Base-by-base conservation (phyloP, 2,888 invertebrate species). In the Napeogenes inachia region DNA sequence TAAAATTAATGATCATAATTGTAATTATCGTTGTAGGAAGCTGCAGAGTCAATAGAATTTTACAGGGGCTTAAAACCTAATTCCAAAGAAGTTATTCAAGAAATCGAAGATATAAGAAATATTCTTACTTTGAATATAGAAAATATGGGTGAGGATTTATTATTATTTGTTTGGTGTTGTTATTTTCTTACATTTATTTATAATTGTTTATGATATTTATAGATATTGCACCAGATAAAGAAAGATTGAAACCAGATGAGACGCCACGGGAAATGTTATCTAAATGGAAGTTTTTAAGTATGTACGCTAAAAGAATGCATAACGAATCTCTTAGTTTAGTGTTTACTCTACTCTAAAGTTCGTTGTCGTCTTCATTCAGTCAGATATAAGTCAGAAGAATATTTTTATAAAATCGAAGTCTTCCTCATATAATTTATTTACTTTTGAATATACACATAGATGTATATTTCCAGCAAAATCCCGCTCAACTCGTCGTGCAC, bases 281-380 rank as follows among this genome's bases (percentile, higher is more conserved):
- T 0, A 45, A 75, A 1, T 78, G 75, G 71, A 71, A 76, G 62
- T 85, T 82, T 59, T 66, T 87, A 35, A 79, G 87, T 86, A 71
- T 77, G 86, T 75, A 63, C 30, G 33, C 38, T 53, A 45, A 38
- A 53, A 30, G 21, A 8, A 50, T 30, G 30, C 2, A 6, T 6
- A 5, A 35, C 35, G 35, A 35, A 6, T 5, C 35, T 35, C 6
- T 35, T 42, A 3, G 3, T 42, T 6, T 12, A 42, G 42, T 42
- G 8, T 42, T 42, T 8, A 10, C 10, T 38, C 38, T 8, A 4
- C 38, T 38, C 8, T 38, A 38, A 38, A 38, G 38, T 42, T 42
- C 8, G 42, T 42, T 42, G 12, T 42, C 4, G 38, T 38, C 38
- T 38, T 6, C 4, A 38, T 38, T 38, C 38, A 3, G 21, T 38